Conservation (phyloP, 2,113 vertebrate species). For the Nannospalax galili region DNA sequence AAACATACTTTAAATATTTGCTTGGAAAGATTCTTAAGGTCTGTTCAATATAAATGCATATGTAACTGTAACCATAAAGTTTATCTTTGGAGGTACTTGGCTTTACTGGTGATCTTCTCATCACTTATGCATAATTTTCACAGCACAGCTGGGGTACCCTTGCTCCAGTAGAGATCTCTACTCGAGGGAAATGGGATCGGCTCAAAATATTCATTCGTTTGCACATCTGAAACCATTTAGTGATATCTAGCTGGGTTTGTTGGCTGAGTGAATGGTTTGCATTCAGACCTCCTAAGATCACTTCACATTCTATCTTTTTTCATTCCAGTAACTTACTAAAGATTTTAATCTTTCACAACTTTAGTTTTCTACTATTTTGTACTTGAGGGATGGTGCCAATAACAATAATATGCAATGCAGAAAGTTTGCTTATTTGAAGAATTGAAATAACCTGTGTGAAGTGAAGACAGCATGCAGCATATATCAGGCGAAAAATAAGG, state of each 20-base stretch:
- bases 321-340: background rate
- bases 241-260: background rate
- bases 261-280: background rate
- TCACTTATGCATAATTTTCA: background rate
- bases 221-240: background rate
- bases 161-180: background rate
- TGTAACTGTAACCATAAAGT: accelerated
- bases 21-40: background rate
- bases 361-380: background rate
- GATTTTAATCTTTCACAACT: background rate
- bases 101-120: background rate
- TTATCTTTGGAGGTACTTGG: background rate
- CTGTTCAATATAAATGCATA: background rate
- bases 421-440: background rate
- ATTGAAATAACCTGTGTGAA: background rate
- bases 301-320: background rate
- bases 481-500: background rate
- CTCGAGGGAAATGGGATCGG: background rate
- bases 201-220: background rate
- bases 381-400: background rate
- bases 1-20: background rate
- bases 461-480: background rate
- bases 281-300: background rate
- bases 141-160: background rate
- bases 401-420: background rate